These are phyloP conservation scores for Drymonia ruficornis DNA, from an alignment of 2,888 invertebrate genomes.

Conservation along the genomic window DNA sequence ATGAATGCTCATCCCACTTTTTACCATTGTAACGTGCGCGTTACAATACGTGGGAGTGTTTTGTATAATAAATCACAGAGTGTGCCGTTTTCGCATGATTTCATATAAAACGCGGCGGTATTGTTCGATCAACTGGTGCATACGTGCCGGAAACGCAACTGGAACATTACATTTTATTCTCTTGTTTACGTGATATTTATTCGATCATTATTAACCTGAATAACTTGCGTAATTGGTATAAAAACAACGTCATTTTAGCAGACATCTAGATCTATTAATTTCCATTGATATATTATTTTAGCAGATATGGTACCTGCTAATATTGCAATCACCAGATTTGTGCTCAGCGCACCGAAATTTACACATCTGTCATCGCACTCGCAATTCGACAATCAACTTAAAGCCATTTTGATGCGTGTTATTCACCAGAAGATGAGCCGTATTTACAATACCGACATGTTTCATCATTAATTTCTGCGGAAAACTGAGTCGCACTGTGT, in stretches of 20 bases:
- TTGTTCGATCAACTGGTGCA: conserved; percentile 50
- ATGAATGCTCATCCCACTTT: conserved; percentile 59
- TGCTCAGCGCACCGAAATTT: too few species aligned
- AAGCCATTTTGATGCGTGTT: too few species aligned
- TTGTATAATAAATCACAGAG: conserved; percentile 49
- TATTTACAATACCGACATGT: too few species aligned
- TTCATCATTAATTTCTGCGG: too few species aligned
- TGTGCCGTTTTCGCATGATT: conserved; percentile 65
- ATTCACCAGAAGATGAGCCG: too few species aligned
- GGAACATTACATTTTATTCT: conserved; percentile 32
- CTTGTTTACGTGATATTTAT: neutral
- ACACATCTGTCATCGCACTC: too few species aligned
- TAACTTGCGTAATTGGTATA: neutral
- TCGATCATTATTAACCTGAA: conserved; percentile 2
- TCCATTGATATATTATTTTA: neutral
- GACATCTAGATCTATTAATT: too few species aligned
- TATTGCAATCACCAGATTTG: neutral
- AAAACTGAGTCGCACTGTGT: too few species aligned
- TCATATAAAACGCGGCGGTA: conserved; percentile 57
- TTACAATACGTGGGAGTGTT: conserved; percentile 55
- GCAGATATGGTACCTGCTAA: neutral
- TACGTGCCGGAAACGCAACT: conserved; percentile 47
- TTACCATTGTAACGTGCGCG: conserved; percentile 43
- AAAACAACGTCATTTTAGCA: too few species aligned
- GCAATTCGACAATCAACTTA: too few species aligned